phyloP scores from a whole-genome alignment of 2,888 invertebrate species.

The Synanthedon formicaeformis region DNA sequence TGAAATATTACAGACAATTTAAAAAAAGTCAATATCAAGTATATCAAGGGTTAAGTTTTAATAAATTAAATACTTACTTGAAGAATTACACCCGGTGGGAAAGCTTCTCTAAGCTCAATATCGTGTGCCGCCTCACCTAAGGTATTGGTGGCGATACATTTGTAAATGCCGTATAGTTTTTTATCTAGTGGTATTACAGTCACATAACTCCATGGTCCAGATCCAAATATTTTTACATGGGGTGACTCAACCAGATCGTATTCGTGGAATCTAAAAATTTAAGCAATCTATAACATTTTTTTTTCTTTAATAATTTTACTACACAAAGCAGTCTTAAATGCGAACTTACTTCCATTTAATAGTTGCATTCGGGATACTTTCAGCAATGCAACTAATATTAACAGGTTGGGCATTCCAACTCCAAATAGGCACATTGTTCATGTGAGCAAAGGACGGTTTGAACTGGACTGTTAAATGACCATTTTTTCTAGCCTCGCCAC shows the following conservation, averaged over 20 bases:
- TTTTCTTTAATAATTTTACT: not conserved
- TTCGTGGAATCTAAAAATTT: conserved; percentile 51
- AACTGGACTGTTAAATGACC: conserved; percentile 88
- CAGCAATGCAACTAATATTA: conserved; percentile 89
- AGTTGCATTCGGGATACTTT: conserved; percentile 90
- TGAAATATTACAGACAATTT: conserved; percentile 26
- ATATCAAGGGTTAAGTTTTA: not conserved
- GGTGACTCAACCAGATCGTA: conserved; percentile 66
- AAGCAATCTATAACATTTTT: not conserved
- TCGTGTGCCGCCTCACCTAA: conserved; percentile 76
- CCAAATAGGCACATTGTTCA: conserved; percentile 80
- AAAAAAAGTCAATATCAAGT: not conserved
- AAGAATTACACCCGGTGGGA: conserved; percentile 74
- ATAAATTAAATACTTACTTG: conserved; percentile 35
- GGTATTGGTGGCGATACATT: conserved; percentile 83
- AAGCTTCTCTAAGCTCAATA: conserved; percentile 82
- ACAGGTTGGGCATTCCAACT: conserved; percentile 85
- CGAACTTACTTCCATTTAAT: conserved; percentile 81
- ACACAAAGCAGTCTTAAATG: conserved; percentile 3
- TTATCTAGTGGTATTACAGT: conserved; percentile 76
- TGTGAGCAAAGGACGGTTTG: conserved; percentile 81
- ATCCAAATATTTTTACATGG: conserved; percentile 72
- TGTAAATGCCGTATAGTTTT: conserved; percentile 79
- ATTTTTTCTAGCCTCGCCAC: conserved; percentile 79
- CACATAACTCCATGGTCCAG: conserved; percentile 79